phyloP scores from a whole-genome alignment of 2,797 vertebrate genomes.

The Apogon talboti region DNA sequence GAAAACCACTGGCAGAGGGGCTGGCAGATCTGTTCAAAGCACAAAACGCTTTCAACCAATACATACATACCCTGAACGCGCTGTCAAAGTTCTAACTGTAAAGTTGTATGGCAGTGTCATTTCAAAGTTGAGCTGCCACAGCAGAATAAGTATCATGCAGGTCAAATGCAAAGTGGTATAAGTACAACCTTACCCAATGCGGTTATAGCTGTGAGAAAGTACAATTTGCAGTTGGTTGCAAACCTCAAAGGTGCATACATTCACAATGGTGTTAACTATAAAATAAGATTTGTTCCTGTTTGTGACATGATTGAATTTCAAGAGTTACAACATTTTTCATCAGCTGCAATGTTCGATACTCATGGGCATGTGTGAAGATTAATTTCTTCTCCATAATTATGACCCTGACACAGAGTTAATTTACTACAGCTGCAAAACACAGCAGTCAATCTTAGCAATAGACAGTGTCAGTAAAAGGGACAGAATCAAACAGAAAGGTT shows the following conservation, averaged over 20 bases:
- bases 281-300: neutral
- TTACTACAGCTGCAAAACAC: constrained; percentile 42
- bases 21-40: constrained; percentile 39
- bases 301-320: constrained; percentile 5
- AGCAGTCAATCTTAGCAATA: constrained; percentile 37
- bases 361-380: constrained; percentile 11
- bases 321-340: constrained; percentile 27
- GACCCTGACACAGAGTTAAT: constrained; percentile 38
- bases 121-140: constrained; percentile 25
- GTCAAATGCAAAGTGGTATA: constrained; percentile 1
- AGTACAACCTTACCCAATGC: neutral
- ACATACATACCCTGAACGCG: constrained; percentile 31
- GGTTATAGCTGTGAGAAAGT: constrained; percentile 10
- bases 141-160: constrained; percentile 22
- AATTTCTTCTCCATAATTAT: constrained; percentile 37
- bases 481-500: constrained; percentile 20
- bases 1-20: constrained; percentile 38
- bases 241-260: too few relatives aligned
- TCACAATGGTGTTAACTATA: neutral
- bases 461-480: constrained; percentile 55
- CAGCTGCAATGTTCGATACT: constrained; percentile 23
- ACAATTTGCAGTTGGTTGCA: constrained; percentile 14
- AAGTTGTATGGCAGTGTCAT: constrained; percentile 34
- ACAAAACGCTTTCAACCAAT: constrained; percentile 44
- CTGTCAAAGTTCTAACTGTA: constrained; percentile 42